A percentile compares a stretch with the other conserved stretches of the same genome.
phyloP scores from a whole-genome alignment of 2,797 vertebrate species.

The Pseudochaenichthys georgianus region DNA sequence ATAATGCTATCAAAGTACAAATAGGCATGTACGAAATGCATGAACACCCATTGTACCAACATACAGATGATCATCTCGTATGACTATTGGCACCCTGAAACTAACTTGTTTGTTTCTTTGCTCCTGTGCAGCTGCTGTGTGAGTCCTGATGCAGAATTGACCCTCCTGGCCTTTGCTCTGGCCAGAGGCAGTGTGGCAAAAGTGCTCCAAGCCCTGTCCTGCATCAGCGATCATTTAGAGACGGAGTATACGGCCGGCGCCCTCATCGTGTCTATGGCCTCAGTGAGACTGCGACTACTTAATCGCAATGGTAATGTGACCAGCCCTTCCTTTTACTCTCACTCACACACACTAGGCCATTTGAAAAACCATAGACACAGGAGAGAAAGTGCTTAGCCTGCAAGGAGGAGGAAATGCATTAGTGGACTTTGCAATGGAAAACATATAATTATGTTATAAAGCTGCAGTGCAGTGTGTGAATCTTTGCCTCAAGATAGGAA shows the following conservation, averaged over 20 bases:
- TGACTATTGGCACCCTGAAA: not conserved
- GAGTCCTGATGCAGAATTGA: slow-evolving; percentile 94
- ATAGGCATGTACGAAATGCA: not conserved
- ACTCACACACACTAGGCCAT: not conserved
- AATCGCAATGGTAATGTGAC: slow-evolving; percentile 92
- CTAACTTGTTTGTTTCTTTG: slow-evolving; percentile 12
- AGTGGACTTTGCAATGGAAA: slow-evolving; percentile 23
- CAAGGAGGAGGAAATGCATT: slow-evolving; percentile 24
- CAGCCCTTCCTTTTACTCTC: not conserved
- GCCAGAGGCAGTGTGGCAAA: slow-evolving; percentile 95
- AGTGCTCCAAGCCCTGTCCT: slow-evolving; percentile 91
- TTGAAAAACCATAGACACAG: slow-evolving; percentile 22
- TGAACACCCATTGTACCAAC: not conserved
- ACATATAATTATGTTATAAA: slow-evolving; percentile 9
- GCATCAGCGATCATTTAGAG: slow-evolving; percentile 89
- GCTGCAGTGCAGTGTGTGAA: slow-evolving; percentile 3
- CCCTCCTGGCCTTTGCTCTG: slow-evolving; percentile 94
- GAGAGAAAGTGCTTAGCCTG: slow-evolving; percentile 35
- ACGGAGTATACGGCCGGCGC: slow-evolving; percentile 89
- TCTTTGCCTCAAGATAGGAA: not conserved
- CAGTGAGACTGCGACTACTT: slow-evolving; percentile 92
- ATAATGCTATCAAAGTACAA: not conserved
- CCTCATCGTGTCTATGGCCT: slow-evolving; percentile 93
- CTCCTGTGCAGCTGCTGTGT: slow-evolving; percentile 87
- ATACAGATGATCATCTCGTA: not conserved